Conservation (phyloP, 1,140 invertebrate genomes). For the Augochlora pura region DNA sequence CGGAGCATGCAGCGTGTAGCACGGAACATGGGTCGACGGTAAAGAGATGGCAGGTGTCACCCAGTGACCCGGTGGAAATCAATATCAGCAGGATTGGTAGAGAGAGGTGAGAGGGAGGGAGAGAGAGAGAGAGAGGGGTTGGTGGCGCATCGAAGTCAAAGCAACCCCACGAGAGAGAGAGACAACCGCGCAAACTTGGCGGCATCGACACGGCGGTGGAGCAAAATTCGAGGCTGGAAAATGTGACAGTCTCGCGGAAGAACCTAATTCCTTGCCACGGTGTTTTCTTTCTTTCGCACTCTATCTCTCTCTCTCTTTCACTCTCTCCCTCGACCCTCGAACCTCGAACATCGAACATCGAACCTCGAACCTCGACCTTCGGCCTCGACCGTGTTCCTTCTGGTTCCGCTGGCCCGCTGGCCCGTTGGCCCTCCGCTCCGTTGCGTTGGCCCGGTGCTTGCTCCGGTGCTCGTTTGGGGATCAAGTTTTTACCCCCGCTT, state of each 20-base stretch:
- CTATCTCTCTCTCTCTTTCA: conserved; percentile 6
- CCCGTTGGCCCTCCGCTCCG: too few species aligned
- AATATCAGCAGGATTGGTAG: conserved; percentile 66
- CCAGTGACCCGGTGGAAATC: conserved; percentile 41
- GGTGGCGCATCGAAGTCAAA: conserved; percentile 65
- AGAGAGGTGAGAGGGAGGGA: conserved; percentile 69
- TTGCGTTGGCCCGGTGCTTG: neutral
- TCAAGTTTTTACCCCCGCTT: neutral
- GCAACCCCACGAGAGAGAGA: conserved; percentile 61
- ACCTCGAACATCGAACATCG: too few species aligned
- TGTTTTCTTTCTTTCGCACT: too few species aligned
- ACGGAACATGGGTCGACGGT: conserved; percentile 11
- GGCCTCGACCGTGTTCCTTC: too few species aligned
- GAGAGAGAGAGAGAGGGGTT: conserved; percentile 58
- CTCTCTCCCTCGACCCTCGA: neutral
- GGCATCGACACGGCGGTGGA: conserved; percentile 39
- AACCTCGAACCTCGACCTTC: neutral
- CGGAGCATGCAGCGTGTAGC: too few species aligned
- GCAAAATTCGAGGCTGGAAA: conserved; percentile 46
- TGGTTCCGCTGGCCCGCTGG: too few species aligned
- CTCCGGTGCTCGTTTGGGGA: neutral
- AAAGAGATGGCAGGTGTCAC: conserved; percentile 72
- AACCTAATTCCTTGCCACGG: conserved; percentile 13
- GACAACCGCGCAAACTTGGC: conserved; percentile 46
- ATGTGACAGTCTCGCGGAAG: conserved; percentile 46